These are phyloP conservation scores for Rhagoletis zephyria DNA, from an alignment of 1,140 invertebrate species.

Conservation along the genomic window DNA sequence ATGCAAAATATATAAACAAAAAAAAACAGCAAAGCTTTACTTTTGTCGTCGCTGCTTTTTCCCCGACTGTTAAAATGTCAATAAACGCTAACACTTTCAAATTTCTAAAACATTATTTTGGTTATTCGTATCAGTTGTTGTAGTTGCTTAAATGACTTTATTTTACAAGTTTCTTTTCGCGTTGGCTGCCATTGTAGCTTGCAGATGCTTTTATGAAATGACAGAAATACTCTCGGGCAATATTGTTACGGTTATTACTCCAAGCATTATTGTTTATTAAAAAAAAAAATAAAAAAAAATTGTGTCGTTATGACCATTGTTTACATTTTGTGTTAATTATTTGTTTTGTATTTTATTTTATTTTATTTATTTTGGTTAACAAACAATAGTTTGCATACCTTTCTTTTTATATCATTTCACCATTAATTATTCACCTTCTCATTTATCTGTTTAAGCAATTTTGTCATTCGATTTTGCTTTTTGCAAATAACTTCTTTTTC, in stretches of 20 bases:
- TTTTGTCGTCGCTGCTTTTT: not conserved
- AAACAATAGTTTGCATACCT: not conserved
- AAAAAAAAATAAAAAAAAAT: too few species aligned
- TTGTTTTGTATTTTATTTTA: too few species aligned
- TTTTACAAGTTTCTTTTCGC: conserved; percentile 18
- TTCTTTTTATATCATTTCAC: conserved; percentile 11
- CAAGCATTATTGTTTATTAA: not conserved
- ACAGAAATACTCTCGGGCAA: not conserved
- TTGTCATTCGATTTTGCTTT: not conserved
- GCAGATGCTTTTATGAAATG: not conserved
- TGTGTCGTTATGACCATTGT: not conserved
- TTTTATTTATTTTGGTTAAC: not conserved
- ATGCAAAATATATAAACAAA: too few species aligned
- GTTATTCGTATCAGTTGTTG: not conserved
- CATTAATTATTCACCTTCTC: conserved; percentile 30
- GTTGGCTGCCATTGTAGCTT: not conserved
- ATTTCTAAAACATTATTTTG: not conserved
- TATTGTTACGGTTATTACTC: conserved; percentile 14
- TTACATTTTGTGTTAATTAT: not conserved
- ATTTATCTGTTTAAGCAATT: not conserved
- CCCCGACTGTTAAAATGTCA: not conserved
- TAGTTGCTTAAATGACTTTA: not conserved
- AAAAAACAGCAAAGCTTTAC: too few species aligned
- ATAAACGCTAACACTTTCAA: conserved; percentile 28
- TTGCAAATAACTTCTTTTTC: conserved; percentile 13